These are phyloP conservation scores for Myotis yumanensis DNA, from an alignment of 2,113 vertebrate species.

Conservation along the genomic window DNA sequence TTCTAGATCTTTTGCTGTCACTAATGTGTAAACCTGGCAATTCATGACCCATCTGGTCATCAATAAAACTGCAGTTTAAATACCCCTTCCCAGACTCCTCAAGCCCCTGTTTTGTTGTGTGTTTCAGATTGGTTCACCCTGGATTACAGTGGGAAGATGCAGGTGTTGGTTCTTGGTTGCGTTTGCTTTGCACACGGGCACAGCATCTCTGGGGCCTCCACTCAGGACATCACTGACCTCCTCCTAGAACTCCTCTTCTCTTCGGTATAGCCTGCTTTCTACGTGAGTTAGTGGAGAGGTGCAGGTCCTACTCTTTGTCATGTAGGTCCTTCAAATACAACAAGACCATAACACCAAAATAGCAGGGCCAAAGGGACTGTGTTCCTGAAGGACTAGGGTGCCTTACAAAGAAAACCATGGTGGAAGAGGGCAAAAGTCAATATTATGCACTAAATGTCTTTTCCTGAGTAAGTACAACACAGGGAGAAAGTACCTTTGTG, in stretches of 20 bases:
- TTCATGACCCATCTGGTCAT: background rate
- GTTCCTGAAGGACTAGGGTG: background rate
- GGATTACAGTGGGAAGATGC: background rate
- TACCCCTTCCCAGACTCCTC: background rate
- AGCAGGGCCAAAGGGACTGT: background rate
- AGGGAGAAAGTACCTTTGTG: background rate
- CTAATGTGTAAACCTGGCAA: background rate
- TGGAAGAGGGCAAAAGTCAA: background rate
- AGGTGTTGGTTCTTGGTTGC: background rate
- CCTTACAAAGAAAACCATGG: background rate
- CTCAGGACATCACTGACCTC: background rate
- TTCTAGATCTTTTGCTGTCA: background rate
- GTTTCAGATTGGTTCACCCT: background rate
- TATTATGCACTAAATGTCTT: background rate
- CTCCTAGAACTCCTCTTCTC: background rate
- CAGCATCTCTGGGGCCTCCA: background rate
- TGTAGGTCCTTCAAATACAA: background rate
- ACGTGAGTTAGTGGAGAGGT: background rate
- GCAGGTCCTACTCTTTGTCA: background rate
- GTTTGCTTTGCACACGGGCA: background rate
- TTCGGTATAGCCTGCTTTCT: background rate
- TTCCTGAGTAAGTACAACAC: background rate
- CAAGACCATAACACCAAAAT: background rate
- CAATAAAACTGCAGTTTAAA: background rate
- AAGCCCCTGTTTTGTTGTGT: background rate